phyloP scores from a whole-genome alignment of 2,797 vertebrate genomes.

The Schizopygopsis malacanthus region DNA sequence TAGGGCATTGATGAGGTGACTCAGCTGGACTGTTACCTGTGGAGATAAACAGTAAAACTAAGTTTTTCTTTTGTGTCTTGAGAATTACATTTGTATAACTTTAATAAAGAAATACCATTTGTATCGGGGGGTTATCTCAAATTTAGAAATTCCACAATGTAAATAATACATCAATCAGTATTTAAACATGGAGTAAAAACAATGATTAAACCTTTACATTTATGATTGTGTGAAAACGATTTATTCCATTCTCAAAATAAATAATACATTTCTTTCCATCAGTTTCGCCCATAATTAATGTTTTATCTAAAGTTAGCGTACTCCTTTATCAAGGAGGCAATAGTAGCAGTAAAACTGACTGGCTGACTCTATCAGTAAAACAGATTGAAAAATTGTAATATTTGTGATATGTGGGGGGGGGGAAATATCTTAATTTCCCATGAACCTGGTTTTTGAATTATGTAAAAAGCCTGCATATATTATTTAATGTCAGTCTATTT shows the following conservation, averaged over 20 bases:
- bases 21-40: slow-evolving; percentile 94
- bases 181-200: neutral
- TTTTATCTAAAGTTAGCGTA: no score
- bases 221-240: neutral
- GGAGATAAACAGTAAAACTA: neutral
- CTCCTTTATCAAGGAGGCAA: neutral
- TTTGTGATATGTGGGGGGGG: neutral
- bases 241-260: neutral
- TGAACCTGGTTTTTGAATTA: neutral
- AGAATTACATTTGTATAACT: neutral
- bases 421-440: neutral
- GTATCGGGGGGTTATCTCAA: neutral
- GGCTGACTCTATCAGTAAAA: no score
- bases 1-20: slow-evolving; percentile 94
- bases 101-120: neutral
- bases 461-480: neutral
- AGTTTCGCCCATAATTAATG: neutral
- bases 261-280: neutral
- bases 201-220: neutral
- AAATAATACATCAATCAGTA: neutral
- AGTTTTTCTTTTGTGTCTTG: neutral
- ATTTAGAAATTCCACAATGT: neutral
- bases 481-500: neutral
- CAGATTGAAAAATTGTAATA: neutral
- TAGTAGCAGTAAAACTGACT: no score